A percentile compares a stretch with the other conserved stretches of the same genome.
phyloP scores from a whole-genome alignment of 2,888 invertebrate species.

The Holacanthella duospinosa region DNA sequence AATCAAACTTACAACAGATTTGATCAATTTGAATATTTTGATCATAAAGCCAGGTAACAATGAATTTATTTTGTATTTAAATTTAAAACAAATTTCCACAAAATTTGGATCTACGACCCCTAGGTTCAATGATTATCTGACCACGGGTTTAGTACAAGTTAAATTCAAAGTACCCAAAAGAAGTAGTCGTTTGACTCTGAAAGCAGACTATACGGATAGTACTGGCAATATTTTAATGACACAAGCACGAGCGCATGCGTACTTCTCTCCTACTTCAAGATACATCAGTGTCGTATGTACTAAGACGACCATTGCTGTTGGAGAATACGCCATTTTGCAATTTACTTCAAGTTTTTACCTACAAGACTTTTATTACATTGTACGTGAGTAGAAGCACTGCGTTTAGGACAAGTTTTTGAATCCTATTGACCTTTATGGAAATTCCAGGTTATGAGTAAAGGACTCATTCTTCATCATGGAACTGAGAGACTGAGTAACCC shows the following conservation, averaged over 20 bases:
- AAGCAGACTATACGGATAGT: slow-evolving; percentile 36
- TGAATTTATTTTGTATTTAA: too few species aligned
- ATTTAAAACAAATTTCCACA: too few species aligned
- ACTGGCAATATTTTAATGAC: slow-evolving; percentile 21
- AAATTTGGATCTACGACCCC: too few species aligned
- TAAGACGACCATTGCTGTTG: slow-evolving; percentile 40
- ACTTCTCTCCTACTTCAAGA: slow-evolving; percentile 42
- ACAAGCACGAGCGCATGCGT: slow-evolving; percentile 37
- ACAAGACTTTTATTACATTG: slow-evolving; percentile 46
- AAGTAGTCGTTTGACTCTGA: slow-evolving; percentile 29
- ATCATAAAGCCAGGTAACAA: background rate
- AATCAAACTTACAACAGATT: background rate
- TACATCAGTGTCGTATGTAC: slow-evolving; percentile 45
- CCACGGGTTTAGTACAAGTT: slow-evolving; percentile 38
- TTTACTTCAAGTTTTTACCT: slow-evolving; percentile 46
- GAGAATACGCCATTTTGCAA: slow-evolving; percentile 49
- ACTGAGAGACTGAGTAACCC: slow-evolving; percentile 36
- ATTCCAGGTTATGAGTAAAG: slow-evolving; percentile 47
- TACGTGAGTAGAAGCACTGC: slow-evolving; percentile 39
- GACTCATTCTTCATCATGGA: slow-evolving; percentile 44
- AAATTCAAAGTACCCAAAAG: slow-evolving; percentile 37
- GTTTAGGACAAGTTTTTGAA: background rate
- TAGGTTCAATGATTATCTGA: slow-evolving; percentile 28
- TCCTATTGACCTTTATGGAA: too few species aligned
- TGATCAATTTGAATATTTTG: background rate